Evolutionary conservation across 2,113 vertebrate genomes (phyloP).

Genomic region (Mystacornis crossleyi): DNA sequence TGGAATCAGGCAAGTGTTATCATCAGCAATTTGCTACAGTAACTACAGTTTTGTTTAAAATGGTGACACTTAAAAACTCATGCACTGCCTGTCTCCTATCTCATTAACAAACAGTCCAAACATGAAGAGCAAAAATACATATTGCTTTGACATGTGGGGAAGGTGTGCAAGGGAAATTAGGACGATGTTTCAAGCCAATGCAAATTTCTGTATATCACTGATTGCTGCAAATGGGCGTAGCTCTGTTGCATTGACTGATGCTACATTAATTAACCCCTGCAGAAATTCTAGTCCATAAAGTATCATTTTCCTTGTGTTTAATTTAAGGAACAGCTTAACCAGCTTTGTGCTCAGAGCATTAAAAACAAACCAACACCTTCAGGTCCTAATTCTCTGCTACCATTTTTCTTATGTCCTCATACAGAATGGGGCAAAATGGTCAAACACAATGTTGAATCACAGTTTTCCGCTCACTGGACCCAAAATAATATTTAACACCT

Average conservation of each 20-base stretch:
- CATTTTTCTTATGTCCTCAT: neutral
- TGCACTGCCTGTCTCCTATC: neutral
- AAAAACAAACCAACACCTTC: neutral
- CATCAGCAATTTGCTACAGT: neutral
- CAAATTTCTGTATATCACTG: neutral
- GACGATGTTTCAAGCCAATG: neutral
- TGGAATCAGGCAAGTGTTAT: neutral
- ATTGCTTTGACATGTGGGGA: neutral
- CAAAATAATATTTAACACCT: neutral
- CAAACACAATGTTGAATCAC: neutral
- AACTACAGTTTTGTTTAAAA: slow-evolving; percentile 5
- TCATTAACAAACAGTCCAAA: slow-evolving; percentile 12
- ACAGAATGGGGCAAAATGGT: neutral
- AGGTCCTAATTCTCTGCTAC: neutral
- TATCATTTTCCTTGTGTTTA: neutral
- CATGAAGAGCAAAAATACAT: neutral
- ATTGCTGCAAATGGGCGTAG: neutral
- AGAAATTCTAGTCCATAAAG: neutral
- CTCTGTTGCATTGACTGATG: neutral
- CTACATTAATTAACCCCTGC: neutral
- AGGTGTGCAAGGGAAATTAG: neutral
- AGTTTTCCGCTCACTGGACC: neutral
- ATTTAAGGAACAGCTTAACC: neutral
- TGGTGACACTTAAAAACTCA: neutral
- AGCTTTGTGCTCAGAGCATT: neutral